Conservation (phyloP, 2,797 vertebrate species). For the Molossus molossus region DNA sequence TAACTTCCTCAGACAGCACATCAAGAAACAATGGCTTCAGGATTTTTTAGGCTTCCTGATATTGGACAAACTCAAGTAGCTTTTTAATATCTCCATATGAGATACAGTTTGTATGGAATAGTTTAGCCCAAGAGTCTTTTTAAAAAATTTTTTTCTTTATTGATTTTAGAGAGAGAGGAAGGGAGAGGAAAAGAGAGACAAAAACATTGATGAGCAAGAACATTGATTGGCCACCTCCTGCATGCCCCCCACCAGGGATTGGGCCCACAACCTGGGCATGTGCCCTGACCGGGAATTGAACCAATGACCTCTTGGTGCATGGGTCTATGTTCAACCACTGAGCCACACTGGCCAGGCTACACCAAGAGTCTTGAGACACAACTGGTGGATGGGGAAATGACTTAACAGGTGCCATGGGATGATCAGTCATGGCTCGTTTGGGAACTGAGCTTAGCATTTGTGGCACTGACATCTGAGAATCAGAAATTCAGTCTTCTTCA, state of each 20-base stretch:
- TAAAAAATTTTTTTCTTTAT: too few relatives aligned
- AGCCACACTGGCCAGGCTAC: background rate
- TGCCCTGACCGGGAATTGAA: too few relatives aligned
- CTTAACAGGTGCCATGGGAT: background rate
- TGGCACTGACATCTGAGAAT: background rate
- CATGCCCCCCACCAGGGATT: too few relatives aligned
- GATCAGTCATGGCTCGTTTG: conserved; percentile 59
- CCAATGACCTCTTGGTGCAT: too few relatives aligned
- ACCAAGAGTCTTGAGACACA: conserved; percentile 22
- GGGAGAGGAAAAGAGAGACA: too few relatives aligned
- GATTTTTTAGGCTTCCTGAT: conserved; percentile 15
- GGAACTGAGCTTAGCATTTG: background rate
- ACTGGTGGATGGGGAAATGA: background rate
- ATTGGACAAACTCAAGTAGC: background rate
- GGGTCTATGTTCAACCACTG: too few relatives aligned
- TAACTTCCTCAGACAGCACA: background rate
- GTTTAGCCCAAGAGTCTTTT: background rate
- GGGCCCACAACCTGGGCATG: too few relatives aligned
- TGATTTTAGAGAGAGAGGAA: too few relatives aligned
- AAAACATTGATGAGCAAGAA: too few relatives aligned
- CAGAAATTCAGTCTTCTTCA: conserved; percentile 55
- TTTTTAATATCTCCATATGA: background rate
- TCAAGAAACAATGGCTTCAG: background rate
- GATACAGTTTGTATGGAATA: background rate
- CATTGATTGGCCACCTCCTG: too few relatives aligned